Percentiles rank a stretch among this genome's conserved stretches.
Conservation (phyloP, 2,113 vertebrate genomes). For the Gnathonemus echidnorhynchus region DNA sequence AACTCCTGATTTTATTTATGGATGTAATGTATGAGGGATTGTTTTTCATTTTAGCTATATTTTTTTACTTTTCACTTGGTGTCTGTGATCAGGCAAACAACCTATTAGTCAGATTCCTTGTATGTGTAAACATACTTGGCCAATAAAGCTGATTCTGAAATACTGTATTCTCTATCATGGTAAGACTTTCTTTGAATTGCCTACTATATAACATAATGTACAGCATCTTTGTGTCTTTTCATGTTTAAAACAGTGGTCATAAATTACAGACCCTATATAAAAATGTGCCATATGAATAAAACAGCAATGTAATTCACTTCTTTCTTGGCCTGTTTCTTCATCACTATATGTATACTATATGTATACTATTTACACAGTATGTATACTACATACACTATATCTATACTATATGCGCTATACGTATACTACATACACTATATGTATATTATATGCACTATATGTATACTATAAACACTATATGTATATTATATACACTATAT, state of each 20-base stretch:
- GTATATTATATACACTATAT: no score
- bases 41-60: not conserved
- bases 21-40: not conserved
- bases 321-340: not conserved
- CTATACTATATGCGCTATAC: no score
- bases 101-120: not conserved
- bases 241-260: not conserved
- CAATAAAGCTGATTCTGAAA: conserved; percentile 1
- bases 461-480: no score
- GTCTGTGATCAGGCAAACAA: not conserved
- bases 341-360: not conserved
- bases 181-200: not conserved
- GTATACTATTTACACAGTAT: not conserved
- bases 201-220: not conserved
- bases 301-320: not conserved
- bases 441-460: no score
- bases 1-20: not conserved
- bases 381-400: no score
- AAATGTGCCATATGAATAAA: conserved; percentile 14
- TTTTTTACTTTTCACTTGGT: not conserved
- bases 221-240: not conserved
- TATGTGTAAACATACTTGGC: no score
- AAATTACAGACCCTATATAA: not conserved
- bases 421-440: no score
- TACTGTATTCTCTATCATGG: not conserved